Evolutionary conservation across 2,888 invertebrate species (phyloP), one percentile per base, ranked within the genome.

Genomic region (Hanleya hanleyi): DNA sequence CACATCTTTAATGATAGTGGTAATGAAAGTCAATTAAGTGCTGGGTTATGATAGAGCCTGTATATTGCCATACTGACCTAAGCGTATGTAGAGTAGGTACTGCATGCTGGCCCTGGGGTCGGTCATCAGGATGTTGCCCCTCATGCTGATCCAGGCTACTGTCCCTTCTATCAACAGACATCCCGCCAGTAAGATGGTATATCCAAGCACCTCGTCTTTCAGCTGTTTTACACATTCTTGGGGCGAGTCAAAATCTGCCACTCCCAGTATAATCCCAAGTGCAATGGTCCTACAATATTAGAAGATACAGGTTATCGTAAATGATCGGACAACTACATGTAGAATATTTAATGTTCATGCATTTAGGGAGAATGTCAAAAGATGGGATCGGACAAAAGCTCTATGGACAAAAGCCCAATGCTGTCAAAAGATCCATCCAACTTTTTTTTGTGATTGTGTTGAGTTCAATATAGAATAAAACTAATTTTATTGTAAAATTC

Each of bases 81-180:
- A 92, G 89, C 95, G 93, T 81, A 94, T 91, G 91, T 96, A 96
- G 84, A 96, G 93, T 84, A 96, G 93, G 89, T 95, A 94, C 91
- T 95, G 94, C 93, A 96, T 95, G 80, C 94, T 93, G 81, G 93
- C 92, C 73, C 96, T 92, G 15, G 94, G 94, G 51, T 93, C 92
- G n/a, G 94, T 94, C 87, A 95, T 94, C 83, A 96, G 92, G 84
- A 96, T 96, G 87, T 95, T 94, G 74, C 96, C 96, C 78, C 95
- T 92, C 91, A 95, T 93, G 77, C 95, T 95, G 78, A 95, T 93
- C 85, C 94, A 92, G 86, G 94, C 94, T 83, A 96, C 94, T 83
- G 93, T 92, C 76, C 93, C 92, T 91, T 96, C 96, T 81, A 94
- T 92, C 77, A 93, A 70, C 7, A 91, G 77, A 73, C 90, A 90